Evolutionary conservation across 2,797 vertebrate genomes (phyloP).

Genomic region (Alauda arvensis): DNA sequence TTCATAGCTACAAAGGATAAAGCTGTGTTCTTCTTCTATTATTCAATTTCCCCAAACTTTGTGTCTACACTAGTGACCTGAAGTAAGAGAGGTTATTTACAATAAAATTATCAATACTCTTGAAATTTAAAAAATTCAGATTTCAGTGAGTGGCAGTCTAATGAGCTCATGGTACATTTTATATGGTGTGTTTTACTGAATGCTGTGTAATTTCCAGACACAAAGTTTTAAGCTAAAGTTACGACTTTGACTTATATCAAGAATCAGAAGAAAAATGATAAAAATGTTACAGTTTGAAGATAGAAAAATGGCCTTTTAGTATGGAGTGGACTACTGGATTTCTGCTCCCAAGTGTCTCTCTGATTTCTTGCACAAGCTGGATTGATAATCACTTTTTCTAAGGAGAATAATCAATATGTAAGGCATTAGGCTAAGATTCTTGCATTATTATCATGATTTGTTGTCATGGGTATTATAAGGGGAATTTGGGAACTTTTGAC

Average conservation of each 20-base stretch:
- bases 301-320: background rate
- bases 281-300: background rate
- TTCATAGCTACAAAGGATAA: slow-evolving; percentile 81
- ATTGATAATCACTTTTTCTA: background rate
- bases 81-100: slow-evolving; percentile 85
- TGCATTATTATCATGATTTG: background rate
- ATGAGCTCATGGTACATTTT: slow-evolving; percentile 27
- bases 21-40: slow-evolving; percentile 78
- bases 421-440: background rate
- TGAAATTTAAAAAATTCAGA: slow-evolving; percentile 83
- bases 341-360: background rate
- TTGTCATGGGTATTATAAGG: background rate
- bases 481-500: background rate
- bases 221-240: background rate
- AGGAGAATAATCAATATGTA: background rate
- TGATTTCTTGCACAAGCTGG: background rate
- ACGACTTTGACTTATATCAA: background rate
- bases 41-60: slow-evolving; percentile 83
- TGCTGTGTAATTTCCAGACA: slow-evolving; percentile 11
- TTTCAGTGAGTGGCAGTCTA: slow-evolving; percentile 55
- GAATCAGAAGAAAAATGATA: background rate
- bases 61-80: slow-evolving; percentile 77
- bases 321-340: background rate
- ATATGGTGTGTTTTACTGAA: background rate
- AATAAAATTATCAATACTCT: slow-evolving; percentile 83